Conservation (phyloP, 2,113 vertebrate genomes). For the Glaucomys volans region DNA sequence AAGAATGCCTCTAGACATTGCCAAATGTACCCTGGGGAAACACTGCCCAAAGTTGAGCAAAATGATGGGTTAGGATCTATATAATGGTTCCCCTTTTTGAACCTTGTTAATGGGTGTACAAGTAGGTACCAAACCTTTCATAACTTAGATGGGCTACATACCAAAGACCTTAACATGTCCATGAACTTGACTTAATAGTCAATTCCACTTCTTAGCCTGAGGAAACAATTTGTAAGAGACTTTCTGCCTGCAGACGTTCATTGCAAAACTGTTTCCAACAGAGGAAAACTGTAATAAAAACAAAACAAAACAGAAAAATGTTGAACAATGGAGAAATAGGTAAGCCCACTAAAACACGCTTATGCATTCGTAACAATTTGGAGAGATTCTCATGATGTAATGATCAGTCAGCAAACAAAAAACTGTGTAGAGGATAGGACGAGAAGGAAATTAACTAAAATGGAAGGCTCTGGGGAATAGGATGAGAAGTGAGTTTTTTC, state of each 20-base stretch:
- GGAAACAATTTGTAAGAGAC: neutral
- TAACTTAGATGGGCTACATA: neutral
- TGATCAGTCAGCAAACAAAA: neutral
- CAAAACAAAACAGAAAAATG: neutral
- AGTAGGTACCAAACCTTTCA: neutral
- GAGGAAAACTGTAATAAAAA: neutral
- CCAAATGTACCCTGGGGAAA: neutral
- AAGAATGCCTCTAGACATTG: neutral
- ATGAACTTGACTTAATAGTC: neutral
- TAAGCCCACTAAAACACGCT: neutral
- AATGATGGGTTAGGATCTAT: neutral
- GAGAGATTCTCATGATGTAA: neutral
- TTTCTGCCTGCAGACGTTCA: neutral
- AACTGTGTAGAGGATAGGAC: neutral
- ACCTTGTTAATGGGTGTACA: neutral
- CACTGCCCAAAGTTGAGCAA: neutral
- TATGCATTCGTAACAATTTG: neutral
- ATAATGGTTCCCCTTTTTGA: neutral
- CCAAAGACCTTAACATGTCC: neutral
- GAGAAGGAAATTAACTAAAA: conserved; percentile 13
- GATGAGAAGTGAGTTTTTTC: neutral
- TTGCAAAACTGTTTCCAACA: neutral
- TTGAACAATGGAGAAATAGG: neutral
- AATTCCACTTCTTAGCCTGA: neutral
- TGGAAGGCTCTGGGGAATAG: neutral